phyloP scores from a whole-genome alignment of 1,140 invertebrate genomes.

The Mycetomoellerius zeteki region DNA sequence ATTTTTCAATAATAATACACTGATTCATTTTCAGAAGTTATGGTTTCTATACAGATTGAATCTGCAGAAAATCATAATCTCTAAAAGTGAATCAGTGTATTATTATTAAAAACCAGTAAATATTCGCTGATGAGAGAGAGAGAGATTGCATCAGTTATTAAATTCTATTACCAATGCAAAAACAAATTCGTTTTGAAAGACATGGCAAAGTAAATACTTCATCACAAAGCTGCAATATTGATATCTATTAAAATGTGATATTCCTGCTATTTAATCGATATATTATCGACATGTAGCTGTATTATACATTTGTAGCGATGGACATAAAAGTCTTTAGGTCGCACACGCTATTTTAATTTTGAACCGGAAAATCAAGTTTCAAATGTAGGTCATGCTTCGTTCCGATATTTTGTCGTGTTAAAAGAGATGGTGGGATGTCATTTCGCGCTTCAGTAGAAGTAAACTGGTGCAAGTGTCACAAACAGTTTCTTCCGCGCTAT shows the following conservation, averaged over 20 bases:
- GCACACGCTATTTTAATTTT: slow-evolving; percentile 23
- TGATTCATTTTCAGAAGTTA: no score
- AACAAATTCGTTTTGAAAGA: neutral
- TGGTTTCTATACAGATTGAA: no score
- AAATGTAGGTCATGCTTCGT: slow-evolving; percentile 42
- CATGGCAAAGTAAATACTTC: neutral
- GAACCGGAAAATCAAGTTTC: slow-evolving; percentile 40
- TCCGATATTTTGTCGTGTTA: slow-evolving; percentile 48
- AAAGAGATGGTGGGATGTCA: slow-evolving; percentile 24
- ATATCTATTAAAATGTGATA: neutral
- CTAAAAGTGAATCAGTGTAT: no score
- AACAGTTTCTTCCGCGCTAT: slow-evolving; percentile 9
- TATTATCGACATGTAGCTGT: neutral
- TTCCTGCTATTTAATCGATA: neutral
- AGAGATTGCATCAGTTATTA: no score
- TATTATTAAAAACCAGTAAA: no score
- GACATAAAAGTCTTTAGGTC: neutral
- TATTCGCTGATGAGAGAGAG: no score
- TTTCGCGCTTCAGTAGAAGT: slow-evolving; percentile 39
- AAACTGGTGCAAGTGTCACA: slow-evolving; percentile 43
- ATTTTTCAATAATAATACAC: no score
- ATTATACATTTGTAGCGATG: neutral
- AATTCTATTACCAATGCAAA: neutral
- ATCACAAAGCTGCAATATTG: neutral
- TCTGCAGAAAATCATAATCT: no score